A percentile compares a stretch with the other conserved stretches of the same genome.
Conservation (phyloP, 2,888 invertebrate species). For the Sepioteuthis lessoniana region DNA sequence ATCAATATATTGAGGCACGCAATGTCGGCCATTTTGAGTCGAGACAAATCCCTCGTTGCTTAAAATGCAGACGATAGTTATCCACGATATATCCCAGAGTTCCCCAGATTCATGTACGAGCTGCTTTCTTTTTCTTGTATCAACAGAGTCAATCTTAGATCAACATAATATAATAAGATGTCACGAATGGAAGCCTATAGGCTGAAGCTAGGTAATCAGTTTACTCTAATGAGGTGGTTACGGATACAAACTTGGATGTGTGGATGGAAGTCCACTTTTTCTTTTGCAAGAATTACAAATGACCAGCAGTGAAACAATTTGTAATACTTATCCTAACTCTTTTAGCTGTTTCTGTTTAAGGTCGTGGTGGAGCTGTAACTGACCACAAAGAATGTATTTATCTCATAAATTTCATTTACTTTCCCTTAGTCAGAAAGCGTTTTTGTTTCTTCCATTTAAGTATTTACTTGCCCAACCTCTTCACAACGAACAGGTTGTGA, state of each 20-base stretch:
- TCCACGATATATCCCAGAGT: constrained; percentile 12
- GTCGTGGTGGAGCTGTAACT: too few species aligned
- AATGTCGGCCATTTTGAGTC: neutral
- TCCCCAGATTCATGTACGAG: neutral
- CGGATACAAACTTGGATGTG: neutral
- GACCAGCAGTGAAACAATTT: neutral
- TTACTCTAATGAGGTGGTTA: neutral
- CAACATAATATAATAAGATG: constrained; percentile 1
- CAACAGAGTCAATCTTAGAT: constrained; percentile 8
- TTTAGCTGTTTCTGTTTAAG: neutral
- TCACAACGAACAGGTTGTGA: too few species aligned
- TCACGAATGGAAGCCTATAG: constrained; percentile 8
- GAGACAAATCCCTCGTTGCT: neutral
- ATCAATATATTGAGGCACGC: constrained; percentile 6
- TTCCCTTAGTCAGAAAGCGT: too few species aligned
- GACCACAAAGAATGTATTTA: too few species aligned
- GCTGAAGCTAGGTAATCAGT: neutral
- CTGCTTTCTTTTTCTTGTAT: constrained; percentile 25
- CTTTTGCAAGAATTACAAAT: neutral
- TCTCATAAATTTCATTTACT: too few species aligned
- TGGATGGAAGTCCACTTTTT: neutral
- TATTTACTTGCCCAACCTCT: too few species aligned
- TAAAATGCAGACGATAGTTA: neutral
- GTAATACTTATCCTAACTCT: neutral
- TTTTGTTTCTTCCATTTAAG: too few species aligned